Evolutionary conservation across 64 coral and sea anemone genomes (phyloP).

Genomic region (Montipora foliosa): DNA sequence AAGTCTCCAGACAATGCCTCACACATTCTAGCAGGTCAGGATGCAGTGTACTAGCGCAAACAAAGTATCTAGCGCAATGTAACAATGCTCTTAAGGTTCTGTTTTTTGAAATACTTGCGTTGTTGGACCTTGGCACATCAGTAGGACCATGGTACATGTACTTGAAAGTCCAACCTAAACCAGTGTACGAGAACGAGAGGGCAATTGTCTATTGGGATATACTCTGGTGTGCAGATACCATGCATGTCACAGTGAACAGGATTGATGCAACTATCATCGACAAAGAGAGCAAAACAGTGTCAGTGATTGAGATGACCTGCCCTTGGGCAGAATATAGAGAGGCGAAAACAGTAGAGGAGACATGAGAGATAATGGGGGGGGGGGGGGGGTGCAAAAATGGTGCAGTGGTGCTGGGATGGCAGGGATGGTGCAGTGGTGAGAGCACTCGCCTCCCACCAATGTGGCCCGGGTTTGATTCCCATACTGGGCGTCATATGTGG

Average conservation of each 20-base stretch:
- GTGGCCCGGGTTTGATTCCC: no score
- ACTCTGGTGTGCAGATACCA: background rate
- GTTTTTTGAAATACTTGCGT: background rate
- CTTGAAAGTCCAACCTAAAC: background rate
- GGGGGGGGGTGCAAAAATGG: no score
- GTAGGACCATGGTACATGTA: background rate
- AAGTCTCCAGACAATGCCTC: background rate
- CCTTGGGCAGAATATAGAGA: no score
- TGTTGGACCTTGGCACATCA: background rate
- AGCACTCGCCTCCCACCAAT: no score
- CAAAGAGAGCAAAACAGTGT: no score
- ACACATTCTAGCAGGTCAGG: background rate
- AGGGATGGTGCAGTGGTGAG: no score
- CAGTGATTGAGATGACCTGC: no score
- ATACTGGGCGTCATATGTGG: no score
- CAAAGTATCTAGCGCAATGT: background rate
- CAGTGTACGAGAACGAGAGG: background rate
- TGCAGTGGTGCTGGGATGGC: no score
- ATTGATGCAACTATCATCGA: no score
- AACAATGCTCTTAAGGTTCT: background rate
- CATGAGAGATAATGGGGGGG: no score
- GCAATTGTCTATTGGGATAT: background rate
- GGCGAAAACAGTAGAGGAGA: no score
- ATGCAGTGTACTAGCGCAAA: background rate
- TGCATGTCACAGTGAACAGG: background rate